Evolutionary conservation across 2,113 vertebrate genomes (phyloP), one percentile per base, ranked within the genome.

Genomic region (Pantherophis guttatus): DNA sequence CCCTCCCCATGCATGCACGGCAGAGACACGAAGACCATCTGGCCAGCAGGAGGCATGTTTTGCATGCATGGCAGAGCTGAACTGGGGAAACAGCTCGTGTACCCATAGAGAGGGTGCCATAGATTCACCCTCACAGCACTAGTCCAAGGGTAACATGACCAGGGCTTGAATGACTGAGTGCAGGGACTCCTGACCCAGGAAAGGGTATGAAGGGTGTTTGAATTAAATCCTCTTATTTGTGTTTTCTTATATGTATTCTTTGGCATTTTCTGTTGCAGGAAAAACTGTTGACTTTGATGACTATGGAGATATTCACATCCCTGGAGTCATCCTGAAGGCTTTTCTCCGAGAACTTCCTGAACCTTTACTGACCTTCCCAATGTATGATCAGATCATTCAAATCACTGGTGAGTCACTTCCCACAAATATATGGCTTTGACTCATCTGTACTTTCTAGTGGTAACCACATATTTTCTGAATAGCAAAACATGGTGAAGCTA

Each of bases 261-360:
- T 26, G 1, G 55, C 23, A 2, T 12, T 87, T 39, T 91, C 89
- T 89, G n/a, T 65, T 90, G 9, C 95, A 99, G 99, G 98, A 91
- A 99, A 98, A 88, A 97, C 97, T 0, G 98, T 99, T 93, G 94
- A 98, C 97, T 99, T 98, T 0, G 98, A 98, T 0, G 93, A 97
- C 89, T 98, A 97, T 0, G 65, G 94, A 0, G 98, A 98, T 94
- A 91, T 98, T 54, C 98, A 99, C 13, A 39, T 99, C 70, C 97
- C 98, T 0, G 98, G 98, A 0, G 98, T 98, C 91, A 97, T 98
- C 97, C 97, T 99, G 86, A 99, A 99, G 98, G 98, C 98, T 39
- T 99, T 99, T 86, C 97, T 99, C 48, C 95, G 98, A 54, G 98
- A 99, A 93, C 98, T 99, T 11, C 98, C 98, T 0, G 98, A 99